Evolutionary conservation across 2,113 vertebrate genomes (phyloP), one percentile per base, ranked within the genome.

Genomic region (Kobus ellipsiprymnus): DNA sequence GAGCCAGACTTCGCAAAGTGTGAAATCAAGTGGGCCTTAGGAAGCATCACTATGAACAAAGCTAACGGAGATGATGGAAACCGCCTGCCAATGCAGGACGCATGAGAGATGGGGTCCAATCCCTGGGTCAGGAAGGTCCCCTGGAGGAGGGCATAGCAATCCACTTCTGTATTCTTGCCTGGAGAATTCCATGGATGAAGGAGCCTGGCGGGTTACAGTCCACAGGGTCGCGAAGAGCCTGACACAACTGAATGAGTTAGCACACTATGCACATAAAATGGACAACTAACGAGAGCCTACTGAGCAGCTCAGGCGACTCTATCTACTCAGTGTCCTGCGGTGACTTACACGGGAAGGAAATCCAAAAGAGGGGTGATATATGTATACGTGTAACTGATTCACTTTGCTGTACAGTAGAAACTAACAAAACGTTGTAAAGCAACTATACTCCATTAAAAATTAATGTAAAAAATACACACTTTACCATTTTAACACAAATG

Each of bases 11-110:
- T 40, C n/a, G 19, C 2, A 36, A n/a, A 23, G 10, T 40, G 67
- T 40, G 67, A 74, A 40, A 23, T 74, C 67, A 74, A 40, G n/a
- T 74, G 67, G 67, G 10, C 2, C 67, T 74, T 74, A 40, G 67
- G n/a, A 74, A 25, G 67, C 67, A 74, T 13, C 67, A 13, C n/a
- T 40, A 12, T 12, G 10, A 40, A 74, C 67, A 74, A 74, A 74
- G 19, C 67, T 40, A 23, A 21, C 40, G 10, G 67, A 40, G 67
- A 40, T 23, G 67, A 23, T 6, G 19, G 5, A 40, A 71, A 40
- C 67, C 1, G 2, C n/a, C n/a, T 71, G 67, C n/a, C 10, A 71
- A 23, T 1, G 19, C 67, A 74, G n/a, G 67, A 40, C 0, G 0
- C 19, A 0, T 13, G 13, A 67, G n/a, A 40, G 67, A 74, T 12